Evolutionary conservation across 2,113 vertebrate genomes (phyloP), one percentile per base, ranked within the genome.

Genomic region (Heptranchias perlo): DNA sequence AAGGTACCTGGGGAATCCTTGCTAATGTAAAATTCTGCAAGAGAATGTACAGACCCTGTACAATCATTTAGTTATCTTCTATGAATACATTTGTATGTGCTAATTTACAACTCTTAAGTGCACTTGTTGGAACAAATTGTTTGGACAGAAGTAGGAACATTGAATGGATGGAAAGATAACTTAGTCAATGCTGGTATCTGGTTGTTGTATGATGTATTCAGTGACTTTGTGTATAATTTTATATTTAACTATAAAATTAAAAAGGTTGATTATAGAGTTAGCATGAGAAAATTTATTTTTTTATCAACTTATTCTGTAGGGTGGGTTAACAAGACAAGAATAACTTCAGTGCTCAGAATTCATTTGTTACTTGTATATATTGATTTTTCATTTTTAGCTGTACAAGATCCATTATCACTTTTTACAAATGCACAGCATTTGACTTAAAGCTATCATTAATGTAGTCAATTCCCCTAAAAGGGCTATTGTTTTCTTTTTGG

Each of bases 351-450:
- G 58, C n/a, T 89, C 65, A 69, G 65, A 69, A 69, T 69, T 69
- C n/a, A 39, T 64, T 64, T 64, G n/a, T 64, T 23, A 64, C 49
- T 91, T 13, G 16, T 13, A 44, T 94, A 61, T 31, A 94, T 62
- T 94, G 61, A 64, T 94, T 94, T 94, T 94, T 61, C 87, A 91
- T 3, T 64, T 94, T n/a, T 94, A 64, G 91, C 61, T 64, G 35
- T 44, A 39, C 61, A 44, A 14, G 61, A 93, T 62, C 61, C 61
- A 94, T 94, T 94, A 39, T 39, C 39, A n/a, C 39, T 23, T 91
- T 91, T 94, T 94, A 94, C 35, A 21, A 94, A 64, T 64, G 54
- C 61, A 94, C 49, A 91, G 28, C 61, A 62, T 64, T 93, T 94
- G 91, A 39, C 58, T 39, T 93, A 23, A 64, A 62, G 61, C 91